Conservation (phyloP, 2,113 vertebrate genomes). For the Calyptommatus sinebrachiatus region DNA sequence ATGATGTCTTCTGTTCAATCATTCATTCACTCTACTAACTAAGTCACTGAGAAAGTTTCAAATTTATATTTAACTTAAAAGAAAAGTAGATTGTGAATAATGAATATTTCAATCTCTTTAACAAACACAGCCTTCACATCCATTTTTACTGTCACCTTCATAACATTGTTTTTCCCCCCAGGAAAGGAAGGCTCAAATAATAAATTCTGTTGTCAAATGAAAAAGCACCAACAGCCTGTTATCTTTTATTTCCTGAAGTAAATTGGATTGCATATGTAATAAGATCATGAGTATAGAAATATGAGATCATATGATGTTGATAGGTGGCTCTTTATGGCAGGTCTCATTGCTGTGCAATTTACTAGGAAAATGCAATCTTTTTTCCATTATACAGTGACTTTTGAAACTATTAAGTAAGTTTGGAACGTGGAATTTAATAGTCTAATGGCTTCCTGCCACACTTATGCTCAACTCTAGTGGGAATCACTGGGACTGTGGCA, state of each 20-base stretch:
- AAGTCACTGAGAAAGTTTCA: background rate
- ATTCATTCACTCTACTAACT: background rate
- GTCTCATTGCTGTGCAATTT: background rate
- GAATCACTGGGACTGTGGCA: background rate
- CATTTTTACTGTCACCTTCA: background rate
- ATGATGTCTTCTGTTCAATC: background rate
- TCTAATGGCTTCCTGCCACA: too few species aligned
- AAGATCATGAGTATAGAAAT: background rate
- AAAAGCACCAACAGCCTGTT: background rate
- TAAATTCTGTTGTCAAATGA: background rate
- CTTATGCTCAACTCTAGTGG: background rate
- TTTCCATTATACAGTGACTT: background rate
- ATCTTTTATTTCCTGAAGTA: too few species aligned
- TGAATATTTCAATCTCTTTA: slow-evolving; percentile 14
- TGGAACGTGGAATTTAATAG: background rate
- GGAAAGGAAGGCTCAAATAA: background rate
- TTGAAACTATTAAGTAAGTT: background rate
- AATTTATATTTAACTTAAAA: background rate
- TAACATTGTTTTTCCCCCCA: background rate
- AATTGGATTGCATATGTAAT: background rate
- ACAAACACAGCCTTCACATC: background rate
- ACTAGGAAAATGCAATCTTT: background rate
- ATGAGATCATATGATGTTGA: background rate
- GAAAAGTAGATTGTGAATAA: background rate
- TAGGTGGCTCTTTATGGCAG: background rate